These are phyloP conservation scores for Xestoiulus laeticollis DNA, from an alignment of 2,888 invertebrate species.

Conservation along the genomic window DNA sequence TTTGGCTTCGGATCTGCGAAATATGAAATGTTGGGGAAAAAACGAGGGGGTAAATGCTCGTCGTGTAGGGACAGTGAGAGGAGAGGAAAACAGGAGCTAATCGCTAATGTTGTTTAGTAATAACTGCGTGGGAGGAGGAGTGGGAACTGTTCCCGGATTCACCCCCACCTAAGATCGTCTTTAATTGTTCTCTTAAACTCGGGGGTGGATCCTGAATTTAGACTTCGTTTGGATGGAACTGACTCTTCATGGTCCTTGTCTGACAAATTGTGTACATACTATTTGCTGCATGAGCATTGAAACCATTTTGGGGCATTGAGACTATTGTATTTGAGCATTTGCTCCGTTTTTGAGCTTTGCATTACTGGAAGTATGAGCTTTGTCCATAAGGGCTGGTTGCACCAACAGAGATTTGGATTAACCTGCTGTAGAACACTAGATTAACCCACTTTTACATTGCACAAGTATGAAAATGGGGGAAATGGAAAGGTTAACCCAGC, in stretches of 20 bases:
- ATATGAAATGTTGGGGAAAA: constrained; percentile 18
- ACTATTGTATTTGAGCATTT: too few relatives aligned
- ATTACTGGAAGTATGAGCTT: too few relatives aligned
- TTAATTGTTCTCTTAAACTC: not conserved
- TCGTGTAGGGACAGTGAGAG: not conserved
- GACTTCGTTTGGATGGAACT: not conserved
- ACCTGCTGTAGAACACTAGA: too few relatives aligned
- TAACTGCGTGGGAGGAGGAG: not conserved
- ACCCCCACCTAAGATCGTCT: not conserved
- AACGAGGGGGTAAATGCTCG: constrained; percentile 23
- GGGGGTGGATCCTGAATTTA: constrained; percentile 19
- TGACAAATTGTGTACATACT: too few relatives aligned
- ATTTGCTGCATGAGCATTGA: too few relatives aligned
- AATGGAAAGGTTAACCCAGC: too few relatives aligned
- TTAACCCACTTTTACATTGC: too few relatives aligned
- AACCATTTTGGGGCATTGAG: not conserved
- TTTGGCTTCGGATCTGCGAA: constrained; percentile 21
- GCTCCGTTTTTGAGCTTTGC: too few relatives aligned
- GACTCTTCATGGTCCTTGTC: not conserved
- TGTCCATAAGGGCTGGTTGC: too few relatives aligned
- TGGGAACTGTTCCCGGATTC: not conserved
- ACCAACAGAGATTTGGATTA: too few relatives aligned
- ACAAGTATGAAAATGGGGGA: too few relatives aligned
- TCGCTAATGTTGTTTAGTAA: constrained; percentile 41
- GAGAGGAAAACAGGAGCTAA: not conserved